Conservation (phyloP, 2,888 invertebrate genomes). For the Netelia fuscicornis region DNA sequence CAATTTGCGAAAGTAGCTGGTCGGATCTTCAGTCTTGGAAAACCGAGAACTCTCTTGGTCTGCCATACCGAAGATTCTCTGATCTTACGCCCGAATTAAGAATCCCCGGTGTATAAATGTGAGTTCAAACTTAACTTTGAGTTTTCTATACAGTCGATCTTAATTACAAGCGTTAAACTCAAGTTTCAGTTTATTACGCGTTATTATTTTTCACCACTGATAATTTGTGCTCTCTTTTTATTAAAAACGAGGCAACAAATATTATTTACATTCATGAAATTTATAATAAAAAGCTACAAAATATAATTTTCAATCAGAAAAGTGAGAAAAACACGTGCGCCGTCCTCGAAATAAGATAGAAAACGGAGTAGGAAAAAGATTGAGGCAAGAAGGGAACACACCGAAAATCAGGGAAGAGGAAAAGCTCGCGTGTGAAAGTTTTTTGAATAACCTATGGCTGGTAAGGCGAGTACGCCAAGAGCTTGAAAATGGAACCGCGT, state of each 20-base stretch:
- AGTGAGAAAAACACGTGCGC: too few relatives aligned
- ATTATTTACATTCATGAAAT: too few relatives aligned
- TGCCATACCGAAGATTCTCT: not conserved
- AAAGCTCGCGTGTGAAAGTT: slow-evolving; percentile 30
- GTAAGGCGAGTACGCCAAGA: slow-evolving; percentile 26
- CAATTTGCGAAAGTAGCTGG: not conserved
- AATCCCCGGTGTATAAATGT: not conserved
- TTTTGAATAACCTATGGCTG: not conserved
- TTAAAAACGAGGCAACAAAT: too few relatives aligned
- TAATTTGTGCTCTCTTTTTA: too few relatives aligned
- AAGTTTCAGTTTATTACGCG: too few relatives aligned
- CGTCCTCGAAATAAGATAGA: too few relatives aligned
- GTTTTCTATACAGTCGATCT: too few relatives aligned
- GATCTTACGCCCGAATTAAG: not conserved
- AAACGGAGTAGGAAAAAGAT: not conserved
- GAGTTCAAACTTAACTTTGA: not conserved
- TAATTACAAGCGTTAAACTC: too few relatives aligned
- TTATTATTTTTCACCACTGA: too few relatives aligned
- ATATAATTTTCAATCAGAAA: too few relatives aligned
- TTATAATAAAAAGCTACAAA: too few relatives aligned
- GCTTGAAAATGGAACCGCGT: slow-evolving; percentile 40
- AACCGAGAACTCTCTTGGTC: not conserved
- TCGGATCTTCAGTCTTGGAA: not conserved
- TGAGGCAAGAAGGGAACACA: not conserved
- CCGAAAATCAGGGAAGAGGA: not conserved